Evolutionary conservation across 2,888 invertebrate genomes (phyloP).

Genomic region (Dromius quadrimaculatus): DNA sequence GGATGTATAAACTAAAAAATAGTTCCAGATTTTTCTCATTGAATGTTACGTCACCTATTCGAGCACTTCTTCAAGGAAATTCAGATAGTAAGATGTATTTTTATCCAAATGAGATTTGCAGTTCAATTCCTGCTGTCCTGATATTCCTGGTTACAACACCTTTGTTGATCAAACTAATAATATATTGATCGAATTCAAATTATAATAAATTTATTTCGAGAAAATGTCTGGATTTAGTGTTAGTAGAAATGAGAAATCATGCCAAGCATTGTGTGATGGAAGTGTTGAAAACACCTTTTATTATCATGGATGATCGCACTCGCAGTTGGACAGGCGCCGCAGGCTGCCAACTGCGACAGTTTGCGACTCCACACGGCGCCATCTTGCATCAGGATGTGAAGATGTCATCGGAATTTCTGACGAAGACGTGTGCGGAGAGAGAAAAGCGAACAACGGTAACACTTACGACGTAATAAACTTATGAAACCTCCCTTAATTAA

Average conservation of each 20-base stretch:
- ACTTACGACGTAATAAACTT: constrained; percentile 26
- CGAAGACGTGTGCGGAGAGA: neutral
- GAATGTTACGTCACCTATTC: no score
- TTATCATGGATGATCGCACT: constrained; percentile 16
- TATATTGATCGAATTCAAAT: no score
- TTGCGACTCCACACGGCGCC: constrained; percentile 16
- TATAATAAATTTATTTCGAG: no score
- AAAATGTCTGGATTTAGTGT: no score
- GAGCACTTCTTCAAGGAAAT: no score
- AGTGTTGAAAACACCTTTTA: constrained; percentile 15
- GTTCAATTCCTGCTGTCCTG: no score
- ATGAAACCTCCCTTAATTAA: constrained; percentile 29
- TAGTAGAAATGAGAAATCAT: neutral
- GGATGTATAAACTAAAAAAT: no score
- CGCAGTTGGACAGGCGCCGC: constrained; percentile 25
- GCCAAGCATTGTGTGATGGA: neutral
- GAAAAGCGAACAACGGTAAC: constrained; percentile 10
- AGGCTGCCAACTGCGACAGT: constrained; percentile 23
- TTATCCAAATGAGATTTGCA: no score
- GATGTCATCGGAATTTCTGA: constrained; percentile 5
- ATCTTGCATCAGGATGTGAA: constrained; percentile 2
- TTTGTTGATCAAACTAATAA: no score
- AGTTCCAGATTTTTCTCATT: no score
- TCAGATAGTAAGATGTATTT: no score
- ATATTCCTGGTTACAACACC: no score